Percentiles rank a stretch among this genome's conserved stretches.
Evolutionary conservation across 2,797 vertebrate species (phyloP).

Genomic region (Catamblyrhynchus diadema): DNA sequence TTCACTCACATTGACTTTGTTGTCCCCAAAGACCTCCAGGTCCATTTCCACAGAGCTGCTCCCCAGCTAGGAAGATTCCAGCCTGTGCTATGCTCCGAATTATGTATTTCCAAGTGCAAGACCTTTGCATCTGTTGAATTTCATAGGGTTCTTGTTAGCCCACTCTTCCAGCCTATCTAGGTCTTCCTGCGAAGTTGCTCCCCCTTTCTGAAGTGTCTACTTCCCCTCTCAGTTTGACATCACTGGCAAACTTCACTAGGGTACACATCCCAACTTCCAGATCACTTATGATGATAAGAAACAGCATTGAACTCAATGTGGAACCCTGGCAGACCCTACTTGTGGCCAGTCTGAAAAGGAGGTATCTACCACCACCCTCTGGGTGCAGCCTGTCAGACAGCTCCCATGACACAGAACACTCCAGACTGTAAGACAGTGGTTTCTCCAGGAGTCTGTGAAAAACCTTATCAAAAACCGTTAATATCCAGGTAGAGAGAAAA

Average conservation of each 20-base stretch:
- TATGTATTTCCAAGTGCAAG: neutral
- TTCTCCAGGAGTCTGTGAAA: neutral
- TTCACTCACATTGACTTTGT: neutral
- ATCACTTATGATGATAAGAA: neutral
- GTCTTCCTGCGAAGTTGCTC: neutral
- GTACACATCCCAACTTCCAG: neutral
- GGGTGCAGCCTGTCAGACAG: neutral
- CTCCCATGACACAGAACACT: neutral
- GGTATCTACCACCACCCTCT: neutral
- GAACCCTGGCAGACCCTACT: neutral
- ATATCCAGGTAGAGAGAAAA: neutral
- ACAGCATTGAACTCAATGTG: neutral
- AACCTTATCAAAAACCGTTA: neutral
- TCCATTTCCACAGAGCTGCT: neutral
- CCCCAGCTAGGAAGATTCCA: neutral
- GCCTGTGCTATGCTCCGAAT: neutral
- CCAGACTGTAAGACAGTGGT: neutral
- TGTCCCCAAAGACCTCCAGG: rapidly evolving
- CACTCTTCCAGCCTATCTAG: neutral
- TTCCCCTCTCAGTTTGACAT: neutral
- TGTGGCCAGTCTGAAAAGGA: neutral
- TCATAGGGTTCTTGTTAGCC: neutral
- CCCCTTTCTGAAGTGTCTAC: neutral
- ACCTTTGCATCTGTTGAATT: neutral
- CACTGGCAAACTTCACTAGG: neutral